These are phyloP conservation scores for Nesogale talazaci DNA, from an alignment of 2,113 vertebrate species.

Conservation along the genomic window DNA sequence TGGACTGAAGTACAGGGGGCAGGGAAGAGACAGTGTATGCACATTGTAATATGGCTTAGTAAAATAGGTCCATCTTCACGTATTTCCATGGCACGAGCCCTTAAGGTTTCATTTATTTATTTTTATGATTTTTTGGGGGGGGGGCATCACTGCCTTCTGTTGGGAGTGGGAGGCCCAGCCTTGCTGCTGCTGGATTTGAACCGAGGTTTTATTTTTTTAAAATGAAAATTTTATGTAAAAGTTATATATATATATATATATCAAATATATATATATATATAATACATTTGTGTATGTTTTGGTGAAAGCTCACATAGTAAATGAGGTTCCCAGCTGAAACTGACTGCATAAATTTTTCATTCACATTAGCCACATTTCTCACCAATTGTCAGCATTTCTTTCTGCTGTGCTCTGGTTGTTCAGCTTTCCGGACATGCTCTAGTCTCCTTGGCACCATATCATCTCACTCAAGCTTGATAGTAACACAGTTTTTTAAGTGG, in stretches of 20 bases:
- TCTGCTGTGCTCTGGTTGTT: background rate
- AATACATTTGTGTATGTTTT: background rate
- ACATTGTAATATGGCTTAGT: background rate
- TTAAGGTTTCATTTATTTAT: background rate
- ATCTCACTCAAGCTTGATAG: background rate
- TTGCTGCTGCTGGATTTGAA: no score
- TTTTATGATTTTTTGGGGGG: no score
- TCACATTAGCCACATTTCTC: background rate
- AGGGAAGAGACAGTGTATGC: background rate
- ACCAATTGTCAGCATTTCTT: background rate
- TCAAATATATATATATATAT: no score
- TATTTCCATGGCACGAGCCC: background rate
- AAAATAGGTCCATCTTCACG: background rate
- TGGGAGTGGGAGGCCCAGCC: no score
- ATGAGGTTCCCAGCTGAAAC: background rate
- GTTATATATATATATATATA: no score
- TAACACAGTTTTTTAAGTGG: slow-evolving; percentile 10
- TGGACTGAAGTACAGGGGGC: background rate
- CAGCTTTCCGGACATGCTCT: background rate
- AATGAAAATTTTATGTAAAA: background rate
- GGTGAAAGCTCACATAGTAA: background rate
- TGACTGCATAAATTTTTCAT: background rate
- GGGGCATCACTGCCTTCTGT: no score
- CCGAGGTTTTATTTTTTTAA: background rate
- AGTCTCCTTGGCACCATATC: background rate